Evolutionary conservation across 2,888 invertebrate species (phyloP).

Genomic region (Chorisops tibialis): DNA sequence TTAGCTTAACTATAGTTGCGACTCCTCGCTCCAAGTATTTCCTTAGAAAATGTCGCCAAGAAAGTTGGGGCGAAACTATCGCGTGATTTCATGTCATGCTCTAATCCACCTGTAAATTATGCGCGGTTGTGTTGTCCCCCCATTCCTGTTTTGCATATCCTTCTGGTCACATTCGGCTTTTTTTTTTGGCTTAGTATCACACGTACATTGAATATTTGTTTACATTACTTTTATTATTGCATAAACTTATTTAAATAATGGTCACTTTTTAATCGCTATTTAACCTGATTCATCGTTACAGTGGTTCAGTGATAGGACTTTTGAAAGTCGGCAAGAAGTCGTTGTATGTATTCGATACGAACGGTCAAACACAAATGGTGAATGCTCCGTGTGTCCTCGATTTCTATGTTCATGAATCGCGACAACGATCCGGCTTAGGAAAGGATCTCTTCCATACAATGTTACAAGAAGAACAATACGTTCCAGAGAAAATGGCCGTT

Average conservation of each 20-base stretch:
- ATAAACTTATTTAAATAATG: no score
- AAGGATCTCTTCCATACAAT: conserved; percentile 81
- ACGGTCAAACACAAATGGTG: conserved; percentile 69
- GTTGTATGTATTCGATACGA: conserved; percentile 77
- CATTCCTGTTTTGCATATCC: not conserved
- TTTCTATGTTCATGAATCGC: conserved; percentile 83
- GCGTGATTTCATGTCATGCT: conserved; percentile 30
- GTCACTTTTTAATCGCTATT: not conserved
- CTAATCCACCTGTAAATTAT: conserved; percentile 19
- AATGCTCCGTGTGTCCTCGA: conserved; percentile 87
- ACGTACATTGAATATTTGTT: not conserved
- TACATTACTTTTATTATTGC: no score
- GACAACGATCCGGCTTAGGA: conserved; percentile 84
- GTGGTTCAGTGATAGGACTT: conserved; percentile 76
- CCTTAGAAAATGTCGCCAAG: not conserved
- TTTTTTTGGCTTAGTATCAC: not conserved
- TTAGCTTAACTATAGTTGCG: not conserved
- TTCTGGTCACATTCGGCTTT: not conserved
- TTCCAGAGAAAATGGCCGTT: conserved; percentile 76
- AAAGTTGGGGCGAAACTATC: not conserved
- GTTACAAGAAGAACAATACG: conserved; percentile 68
- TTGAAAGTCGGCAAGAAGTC: conserved; percentile 88
- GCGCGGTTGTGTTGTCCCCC: conserved; percentile 9
- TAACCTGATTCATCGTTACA: conserved; percentile 41
- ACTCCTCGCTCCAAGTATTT: not conserved